phyloP scores from a whole-genome alignment of 2,888 invertebrate species.

The Dusona sp. region DNA sequence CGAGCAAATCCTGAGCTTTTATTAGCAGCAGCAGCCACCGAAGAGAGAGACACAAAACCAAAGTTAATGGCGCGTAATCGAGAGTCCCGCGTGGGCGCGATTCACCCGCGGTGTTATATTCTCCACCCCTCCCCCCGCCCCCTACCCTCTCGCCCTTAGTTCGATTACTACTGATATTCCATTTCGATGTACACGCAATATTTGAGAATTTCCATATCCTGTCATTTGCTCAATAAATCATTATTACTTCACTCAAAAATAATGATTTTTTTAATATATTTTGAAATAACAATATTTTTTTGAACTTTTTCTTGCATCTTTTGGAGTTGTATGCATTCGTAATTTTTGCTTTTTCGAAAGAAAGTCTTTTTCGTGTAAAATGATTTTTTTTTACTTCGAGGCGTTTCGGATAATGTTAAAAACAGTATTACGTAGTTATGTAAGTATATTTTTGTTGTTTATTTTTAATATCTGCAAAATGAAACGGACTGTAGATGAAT shows the following conservation, averaged over 20 bases:
- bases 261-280: not conserved
- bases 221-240: not conserved
- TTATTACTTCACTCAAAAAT: not conserved
- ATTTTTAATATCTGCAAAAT: not conserved
- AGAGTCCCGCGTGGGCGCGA: slow-evolving; percentile 71
- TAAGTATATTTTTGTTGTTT: not conserved
- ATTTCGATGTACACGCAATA: slow-evolving; percentile 22
- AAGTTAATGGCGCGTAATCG: slow-evolving; percentile 73
- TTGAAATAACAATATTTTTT: not conserved
- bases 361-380: not conserved
- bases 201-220: not conserved
- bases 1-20: slow-evolving; percentile 50
- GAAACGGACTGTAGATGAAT: not conserved
- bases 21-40: slow-evolving; percentile 48
- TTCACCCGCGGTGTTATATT: slow-evolving; percentile 60
- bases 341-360: too few relatives aligned
- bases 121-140: not conserved
- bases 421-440: not conserved
- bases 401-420: not conserved
- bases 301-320: not conserved
- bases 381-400: not conserved
- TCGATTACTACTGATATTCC: slow-evolving; percentile 15
- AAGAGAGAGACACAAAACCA: slow-evolving; percentile 58
- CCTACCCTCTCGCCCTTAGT: not conserved
- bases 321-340: too few relatives aligned